A percentile compares a stretch with the other conserved stretches of the same genome.
Evolutionary conservation across 1,140 invertebrate genomes (phyloP).

Genomic region (Heliconius hewitsoni): DNA sequence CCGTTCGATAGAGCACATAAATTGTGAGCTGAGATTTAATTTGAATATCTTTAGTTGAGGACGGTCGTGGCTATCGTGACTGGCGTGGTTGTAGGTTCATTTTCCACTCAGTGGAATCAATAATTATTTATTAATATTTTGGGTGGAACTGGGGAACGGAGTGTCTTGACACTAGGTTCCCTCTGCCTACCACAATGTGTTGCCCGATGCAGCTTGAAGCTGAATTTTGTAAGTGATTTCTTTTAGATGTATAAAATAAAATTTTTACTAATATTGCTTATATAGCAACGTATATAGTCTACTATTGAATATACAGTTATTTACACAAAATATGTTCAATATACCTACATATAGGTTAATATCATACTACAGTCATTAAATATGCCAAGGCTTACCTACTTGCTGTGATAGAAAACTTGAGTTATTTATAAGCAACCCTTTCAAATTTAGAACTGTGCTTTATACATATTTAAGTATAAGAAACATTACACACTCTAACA

Average conservation of each 20-base stretch:
- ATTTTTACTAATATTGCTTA: too few relatives aligned
- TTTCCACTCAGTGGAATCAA: too few relatives aligned
- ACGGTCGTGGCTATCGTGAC: too few relatives aligned
- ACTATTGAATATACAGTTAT: too few relatives aligned
- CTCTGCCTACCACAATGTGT: too few relatives aligned
- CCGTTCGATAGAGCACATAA: neutral
- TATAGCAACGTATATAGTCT: too few relatives aligned
- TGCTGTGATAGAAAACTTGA: constrained; percentile 17
- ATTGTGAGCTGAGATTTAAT: neutral
- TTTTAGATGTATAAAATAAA: neutral
- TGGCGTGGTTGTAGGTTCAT: too few relatives aligned
- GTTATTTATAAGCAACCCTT: constrained; percentile 32
- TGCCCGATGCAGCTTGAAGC: too few relatives aligned
- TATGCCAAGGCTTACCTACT: neutral
- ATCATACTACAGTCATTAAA: neutral
- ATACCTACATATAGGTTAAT: neutral
- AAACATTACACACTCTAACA: constrained; percentile 17
- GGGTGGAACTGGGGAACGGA: too few relatives aligned
- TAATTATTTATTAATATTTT: too few relatives aligned
- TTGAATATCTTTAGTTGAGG: neutral
- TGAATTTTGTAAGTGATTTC: neutral
- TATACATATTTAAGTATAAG: constrained; percentile 30
- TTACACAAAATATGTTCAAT: neutral
- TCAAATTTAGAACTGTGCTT: constrained; percentile 23
- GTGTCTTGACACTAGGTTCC: too few relatives aligned